These are phyloP conservation scores for Dromaius novaehollandiae DNA, from an alignment of 2,113 vertebrate genomes.

Conservation along the genomic window DNA sequence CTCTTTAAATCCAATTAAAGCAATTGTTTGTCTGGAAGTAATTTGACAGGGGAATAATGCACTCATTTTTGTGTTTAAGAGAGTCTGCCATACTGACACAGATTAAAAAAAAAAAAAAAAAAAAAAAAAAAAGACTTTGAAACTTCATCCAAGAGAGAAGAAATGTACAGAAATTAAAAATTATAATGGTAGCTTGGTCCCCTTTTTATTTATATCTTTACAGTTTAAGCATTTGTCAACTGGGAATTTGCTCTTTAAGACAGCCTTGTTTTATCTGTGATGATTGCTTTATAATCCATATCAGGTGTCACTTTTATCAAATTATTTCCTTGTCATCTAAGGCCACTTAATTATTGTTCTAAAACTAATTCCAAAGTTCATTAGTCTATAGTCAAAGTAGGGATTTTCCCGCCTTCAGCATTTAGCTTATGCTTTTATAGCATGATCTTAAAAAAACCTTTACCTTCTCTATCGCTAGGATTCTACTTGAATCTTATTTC, in stretches of 20 bases:
- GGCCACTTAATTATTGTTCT: background rate
- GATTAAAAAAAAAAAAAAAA: background rate
- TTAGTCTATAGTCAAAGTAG: background rate
- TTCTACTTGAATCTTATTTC: background rate
- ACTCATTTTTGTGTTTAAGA: background rate
- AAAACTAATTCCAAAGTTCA: background rate
- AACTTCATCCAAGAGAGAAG: background rate
- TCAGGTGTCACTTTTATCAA: background rate
- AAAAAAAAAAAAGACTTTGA: background rate
- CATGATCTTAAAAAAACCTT: background rate
- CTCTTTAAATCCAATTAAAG: background rate
- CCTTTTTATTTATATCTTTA: background rate
- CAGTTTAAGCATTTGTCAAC: background rate
- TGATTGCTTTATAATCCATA: background rate
- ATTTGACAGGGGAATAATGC: background rate
- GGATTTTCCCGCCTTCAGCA: background rate
- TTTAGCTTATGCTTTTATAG: background rate
- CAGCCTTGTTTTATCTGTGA: background rate
- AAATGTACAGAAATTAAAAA: background rate
- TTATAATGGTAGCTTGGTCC: background rate
- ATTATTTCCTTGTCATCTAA: background rate
- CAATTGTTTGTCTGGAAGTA: background rate
- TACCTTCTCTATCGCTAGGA: background rate
- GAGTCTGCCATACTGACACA: background rate
- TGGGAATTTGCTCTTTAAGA: background rate